Conservation (phyloP, 2,888 invertebrate genomes). For the Sphinx pinastri region DNA sequence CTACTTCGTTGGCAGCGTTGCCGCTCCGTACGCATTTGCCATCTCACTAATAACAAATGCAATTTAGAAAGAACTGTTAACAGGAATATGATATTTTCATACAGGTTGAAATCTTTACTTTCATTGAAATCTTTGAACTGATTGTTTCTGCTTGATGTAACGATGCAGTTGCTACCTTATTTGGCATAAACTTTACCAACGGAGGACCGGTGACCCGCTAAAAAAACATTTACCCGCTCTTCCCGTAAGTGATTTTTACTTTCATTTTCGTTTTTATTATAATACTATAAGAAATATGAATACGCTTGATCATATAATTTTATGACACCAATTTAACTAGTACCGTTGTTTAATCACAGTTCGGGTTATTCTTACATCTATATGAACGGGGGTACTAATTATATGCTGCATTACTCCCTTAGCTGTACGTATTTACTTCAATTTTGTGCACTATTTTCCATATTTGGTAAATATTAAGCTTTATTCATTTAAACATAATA, state of each 20-base stretch:
- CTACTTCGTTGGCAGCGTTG: conserved; percentile 65
- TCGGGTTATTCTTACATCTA: too few species aligned
- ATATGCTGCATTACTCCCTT: too few species aligned
- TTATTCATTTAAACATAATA: too few species aligned
- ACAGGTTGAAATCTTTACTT: neutral
- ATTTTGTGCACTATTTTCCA: too few species aligned
- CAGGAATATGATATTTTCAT: conserved; percentile 32
- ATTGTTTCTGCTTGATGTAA: neutral
- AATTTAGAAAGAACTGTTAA: conserved; percentile 63
- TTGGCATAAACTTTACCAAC: neutral
- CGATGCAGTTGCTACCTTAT: neutral
- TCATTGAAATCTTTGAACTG: neutral
- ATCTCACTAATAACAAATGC: conserved; percentile 70
- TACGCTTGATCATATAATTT: neutral
- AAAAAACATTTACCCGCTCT: neutral
- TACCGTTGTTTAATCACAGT: too few species aligned
- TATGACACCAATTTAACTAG: neutral
- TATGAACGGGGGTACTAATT: too few species aligned
- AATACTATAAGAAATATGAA: neutral
- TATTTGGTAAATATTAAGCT: too few species aligned
- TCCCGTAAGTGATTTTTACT: neutral
- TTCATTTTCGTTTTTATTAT: neutral
- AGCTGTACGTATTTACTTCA: too few species aligned
- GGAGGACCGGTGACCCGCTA: neutral
- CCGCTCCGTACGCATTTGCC: conserved; percentile 40